Base-by-base conservation (phyloP, 2,888 invertebrate species). In the Eupithecia subfuscata region DNA sequence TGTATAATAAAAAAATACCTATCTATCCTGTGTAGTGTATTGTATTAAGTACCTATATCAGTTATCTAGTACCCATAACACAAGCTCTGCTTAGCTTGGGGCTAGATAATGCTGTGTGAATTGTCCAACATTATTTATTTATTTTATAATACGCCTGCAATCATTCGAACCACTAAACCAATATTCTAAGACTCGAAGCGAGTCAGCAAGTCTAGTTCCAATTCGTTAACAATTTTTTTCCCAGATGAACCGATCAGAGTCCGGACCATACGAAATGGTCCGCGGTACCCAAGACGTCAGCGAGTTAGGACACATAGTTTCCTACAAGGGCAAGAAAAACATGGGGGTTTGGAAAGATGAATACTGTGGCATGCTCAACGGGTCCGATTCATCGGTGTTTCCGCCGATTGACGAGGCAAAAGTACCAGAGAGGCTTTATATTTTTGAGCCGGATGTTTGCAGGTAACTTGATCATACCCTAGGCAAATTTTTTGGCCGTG, bases 361-460 rank as follows among this genome's bases (percentile, higher is more conserved):
- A 0, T 90, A 92, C 79, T 96, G 96, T 82, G 95, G 95, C 8
- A 87, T 84, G 83, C 89, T 96, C 65, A 94, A 92, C 75, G 96
- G 96, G 0, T 94, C 95, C 0, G 96, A 96, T 82, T 87, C 95
- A 0, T 87, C 96, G 0, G 91, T 96, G 52, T 96, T 95, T 88
- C 90, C 95, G 0, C 96, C 96, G 0, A 90, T 95, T 34, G 86
- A 91, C 11, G 88, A 90, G 69, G 84, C 80, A 16, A 84, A 91
- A 8, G 87, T 91, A 0, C 89, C 91, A 0, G 78, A 89, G 34
- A 90, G 82, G 70, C 79, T 96, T 22, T 92, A 95, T 74, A 91
- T 91, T 0, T 96, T 95, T 76, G 92, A 95, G 69, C 90, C 95
- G 0, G 96, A 96, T 78, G 87, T 96, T 52, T 96, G 96, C 93